Percentiles rank a stretch among this genome's conserved stretches.
These are phyloP conservation scores for Cheilosia pagana DNA, from an alignment of 2,888 invertebrate species.

Conservation along the genomic window DNA sequence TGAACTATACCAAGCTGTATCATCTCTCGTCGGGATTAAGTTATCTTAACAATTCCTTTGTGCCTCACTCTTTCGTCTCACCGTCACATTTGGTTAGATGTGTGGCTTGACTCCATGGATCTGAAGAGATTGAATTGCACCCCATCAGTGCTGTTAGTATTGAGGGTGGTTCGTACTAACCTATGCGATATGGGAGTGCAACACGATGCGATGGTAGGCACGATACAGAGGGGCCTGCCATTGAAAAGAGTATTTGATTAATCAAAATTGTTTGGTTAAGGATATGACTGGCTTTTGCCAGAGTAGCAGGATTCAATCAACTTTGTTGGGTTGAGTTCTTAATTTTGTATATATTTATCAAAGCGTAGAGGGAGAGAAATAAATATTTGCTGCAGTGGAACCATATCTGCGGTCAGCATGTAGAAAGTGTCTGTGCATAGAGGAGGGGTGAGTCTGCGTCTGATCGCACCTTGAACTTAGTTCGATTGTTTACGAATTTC, in stretches of 20 bases:
- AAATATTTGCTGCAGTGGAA: too few species aligned
- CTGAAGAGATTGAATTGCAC: slow-evolving; percentile 11
- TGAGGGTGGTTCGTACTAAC: background rate
- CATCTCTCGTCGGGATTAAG: slow-evolving; percentile 39
- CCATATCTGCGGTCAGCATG: too few species aligned
- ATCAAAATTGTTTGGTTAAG: background rate
- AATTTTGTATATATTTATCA: too few species aligned
- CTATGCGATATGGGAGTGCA: background rate
- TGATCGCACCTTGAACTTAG: too few species aligned
- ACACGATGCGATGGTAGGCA: background rate
- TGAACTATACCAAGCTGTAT: slow-evolving; percentile 31
- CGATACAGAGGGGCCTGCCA: background rate
- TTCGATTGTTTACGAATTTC: too few species aligned
- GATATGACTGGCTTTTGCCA: background rate
- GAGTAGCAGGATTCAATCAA: too few species aligned
- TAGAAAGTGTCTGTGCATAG: too few species aligned
- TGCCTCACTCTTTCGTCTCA: background rate
- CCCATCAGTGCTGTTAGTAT: background rate
- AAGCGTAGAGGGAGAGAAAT: too few species aligned
- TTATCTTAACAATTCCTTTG: slow-evolving; percentile 58
- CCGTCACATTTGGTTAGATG: background rate
- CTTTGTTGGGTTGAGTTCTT: too few species aligned
- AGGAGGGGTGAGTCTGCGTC: too few species aligned
- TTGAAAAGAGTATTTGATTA: slow-evolving; percentile 6
- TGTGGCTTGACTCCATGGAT: background rate